Conservation (phyloP, 2,113 vertebrate genomes). For the Ramphastos sulfuratus region DNA sequence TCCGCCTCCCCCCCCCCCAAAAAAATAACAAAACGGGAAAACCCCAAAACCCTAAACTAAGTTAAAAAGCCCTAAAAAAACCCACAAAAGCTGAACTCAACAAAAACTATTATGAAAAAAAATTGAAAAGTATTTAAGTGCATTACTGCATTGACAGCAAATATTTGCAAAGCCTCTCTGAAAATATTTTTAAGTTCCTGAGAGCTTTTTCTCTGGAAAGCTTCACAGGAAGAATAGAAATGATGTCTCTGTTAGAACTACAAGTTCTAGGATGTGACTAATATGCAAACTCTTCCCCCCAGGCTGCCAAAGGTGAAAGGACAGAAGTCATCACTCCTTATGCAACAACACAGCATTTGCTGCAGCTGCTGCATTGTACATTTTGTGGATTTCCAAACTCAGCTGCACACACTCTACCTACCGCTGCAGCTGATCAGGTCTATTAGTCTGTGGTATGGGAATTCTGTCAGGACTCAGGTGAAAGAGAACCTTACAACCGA, state of each 20-base stretch:
- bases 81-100: not conserved
- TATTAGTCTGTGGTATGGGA: not conserved
- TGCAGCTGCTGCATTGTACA: not conserved
- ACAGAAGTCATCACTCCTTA: not conserved
- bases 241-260: not conserved
- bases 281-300: not conserved
- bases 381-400: not conserved
- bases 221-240: not conserved
- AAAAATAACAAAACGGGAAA: too few relatives aligned
- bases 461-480: not conserved
- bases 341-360: not conserved
- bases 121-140: not conserved
- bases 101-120: not conserved
- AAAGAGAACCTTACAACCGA: not conserved
- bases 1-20: too few relatives aligned
- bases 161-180: not conserved
- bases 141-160: not conserved
- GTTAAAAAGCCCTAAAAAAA: not conserved
- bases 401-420: not conserved
- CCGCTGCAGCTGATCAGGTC: fast-evolving
- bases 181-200: not conserved
- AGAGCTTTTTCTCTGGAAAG: not conserved
- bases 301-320: not conserved
- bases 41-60: too few relatives aligned
- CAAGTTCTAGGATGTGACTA: not conserved